These are phyloP conservation scores for Mionectes macconnelli DNA, from an alignment of 2,113 vertebrate genomes.

Conservation along the genomic window DNA sequence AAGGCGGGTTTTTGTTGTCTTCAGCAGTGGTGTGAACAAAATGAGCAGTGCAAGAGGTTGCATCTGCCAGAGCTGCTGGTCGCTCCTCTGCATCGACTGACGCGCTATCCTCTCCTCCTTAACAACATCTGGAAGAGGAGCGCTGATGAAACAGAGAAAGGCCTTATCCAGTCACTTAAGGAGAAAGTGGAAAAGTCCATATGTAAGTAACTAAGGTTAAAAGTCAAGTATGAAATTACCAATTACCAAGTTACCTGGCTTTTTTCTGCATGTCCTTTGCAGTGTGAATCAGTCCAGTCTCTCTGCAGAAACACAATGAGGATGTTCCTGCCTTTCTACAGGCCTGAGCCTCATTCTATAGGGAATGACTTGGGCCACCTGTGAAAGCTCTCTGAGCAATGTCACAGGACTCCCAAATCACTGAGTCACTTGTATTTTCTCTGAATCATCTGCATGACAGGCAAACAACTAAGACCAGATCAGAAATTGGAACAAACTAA, in stretches of 20 bases:
- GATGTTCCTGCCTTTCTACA: not conserved
- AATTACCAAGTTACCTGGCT: not conserved
- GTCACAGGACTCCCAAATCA: conserved; percentile 7
- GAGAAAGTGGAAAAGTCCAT: conserved; percentile 87
- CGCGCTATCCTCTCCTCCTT: conserved; percentile 83
- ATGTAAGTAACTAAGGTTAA: conserved; percentile 73
- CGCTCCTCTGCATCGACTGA: conserved; percentile 84
- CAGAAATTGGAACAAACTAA: not conserved
- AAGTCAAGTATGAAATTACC: not conserved
- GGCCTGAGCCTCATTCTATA: not conserved
- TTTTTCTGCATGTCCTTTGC: not conserved
- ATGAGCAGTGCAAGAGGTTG: conserved; percentile 79
- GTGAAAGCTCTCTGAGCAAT: not conserved
- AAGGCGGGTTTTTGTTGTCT: not conserved
- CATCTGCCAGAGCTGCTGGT: conserved; percentile 86
- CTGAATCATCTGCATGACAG: not conserved
- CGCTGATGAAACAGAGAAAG: conserved; percentile 66
- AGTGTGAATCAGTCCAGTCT: not conserved
- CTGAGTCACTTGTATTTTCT: not conserved
- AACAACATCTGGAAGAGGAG: conserved; percentile 86
- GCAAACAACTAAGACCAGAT: not conserved
- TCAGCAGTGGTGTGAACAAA: conserved; percentile 87
- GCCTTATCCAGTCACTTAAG: conserved; percentile 75
- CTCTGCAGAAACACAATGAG: not conserved
- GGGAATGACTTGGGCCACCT: not conserved